Base-by-base conservation (phyloP, 2,888 invertebrate genomes). In the Fissipunctia ypsillon region DNA sequence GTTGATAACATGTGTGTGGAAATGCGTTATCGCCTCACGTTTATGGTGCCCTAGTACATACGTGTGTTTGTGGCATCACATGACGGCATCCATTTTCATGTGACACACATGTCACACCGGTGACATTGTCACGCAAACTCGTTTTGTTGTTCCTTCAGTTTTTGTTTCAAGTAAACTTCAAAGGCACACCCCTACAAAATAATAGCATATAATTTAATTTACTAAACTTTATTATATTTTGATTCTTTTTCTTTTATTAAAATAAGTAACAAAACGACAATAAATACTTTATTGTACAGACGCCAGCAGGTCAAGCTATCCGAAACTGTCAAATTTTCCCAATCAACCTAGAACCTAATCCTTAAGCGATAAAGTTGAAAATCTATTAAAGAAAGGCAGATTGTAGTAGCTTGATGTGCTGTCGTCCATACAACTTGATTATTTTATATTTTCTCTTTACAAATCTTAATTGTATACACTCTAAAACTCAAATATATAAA, bases 51-150 rank as follows among this genome's bases (percentile, higher is more conserved):
- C 90, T 94, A 82, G 93, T 94, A 89, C 87, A 88, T 88, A 88
- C 91, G 91, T 92, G 92, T 88, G 93, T 88, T 90, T 81, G 87
- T 85, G 88, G 90, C 93, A 91, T 91, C 91, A 91, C 88, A 92
- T 93, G 93, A 92, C 89, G 93, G 88, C 91, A 89, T 91, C 90
- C 89, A 90, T 91, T 91, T 90, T 87, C 84, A 86, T 84, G 87
- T 90, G 90, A 90, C 89, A 88, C 73, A 38, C 71, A 78, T 81
- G 84, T 83, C 79, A 85, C 77, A 80, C 78, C 43, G 54, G 38
- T 88, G 83, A 86, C 81, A 80, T 70, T 78, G 83, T 60, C 73
- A 78, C n/a, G 57, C 73, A 38, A 35, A 69, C 45, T 73, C 73
- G 85, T 83, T 86, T 84, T 31, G 69, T 82, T 82, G 61, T 68